These are phyloP conservation scores for Trinectes maculatus DNA, from an alignment of 2,113 vertebrate species.

Conservation along the genomic window DNA sequence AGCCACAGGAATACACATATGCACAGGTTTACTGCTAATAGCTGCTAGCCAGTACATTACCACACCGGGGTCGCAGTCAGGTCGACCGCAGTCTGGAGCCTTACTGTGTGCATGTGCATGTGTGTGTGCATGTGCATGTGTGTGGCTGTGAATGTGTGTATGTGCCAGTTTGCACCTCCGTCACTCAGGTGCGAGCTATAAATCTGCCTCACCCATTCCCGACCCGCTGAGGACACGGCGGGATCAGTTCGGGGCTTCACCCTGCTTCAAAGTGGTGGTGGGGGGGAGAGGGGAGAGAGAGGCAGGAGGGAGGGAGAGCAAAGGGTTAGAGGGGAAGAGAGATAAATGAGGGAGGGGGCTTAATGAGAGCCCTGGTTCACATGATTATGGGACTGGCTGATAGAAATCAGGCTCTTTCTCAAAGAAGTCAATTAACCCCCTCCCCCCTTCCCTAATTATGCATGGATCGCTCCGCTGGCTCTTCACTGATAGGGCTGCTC, in stretches of 20 bases:
- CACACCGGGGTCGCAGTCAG: slow-evolving; percentile 46
- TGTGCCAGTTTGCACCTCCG: slow-evolving; percentile 50
- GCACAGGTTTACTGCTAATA: slow-evolving; percentile 42
- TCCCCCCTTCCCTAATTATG: slow-evolving; percentile 68
- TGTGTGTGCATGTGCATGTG: not conserved
- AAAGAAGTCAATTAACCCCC: slow-evolving; percentile 76
- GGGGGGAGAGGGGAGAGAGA: not conserved
- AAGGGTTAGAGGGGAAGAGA: slow-evolving; percentile 54
- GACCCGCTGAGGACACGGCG: slow-evolving; percentile 47
- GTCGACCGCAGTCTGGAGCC: slow-evolving; percentile 64
- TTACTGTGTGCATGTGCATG: not conserved
- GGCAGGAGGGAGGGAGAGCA: slow-evolving; percentile 1
- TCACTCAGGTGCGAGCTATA: slow-evolving; percentile 66
- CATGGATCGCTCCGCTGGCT: slow-evolving; percentile 65
- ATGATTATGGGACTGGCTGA: slow-evolving; percentile 73
- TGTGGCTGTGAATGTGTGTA: slow-evolving; percentile 34
- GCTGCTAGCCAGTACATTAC: slow-evolving; percentile 43
- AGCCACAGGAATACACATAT: slow-evolving; percentile 16
- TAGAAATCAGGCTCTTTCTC: slow-evolving; percentile 76
- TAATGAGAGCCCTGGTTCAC: slow-evolving; percentile 67
- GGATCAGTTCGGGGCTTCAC: slow-evolving; percentile 29
- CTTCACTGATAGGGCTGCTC: slow-evolving; percentile 61
- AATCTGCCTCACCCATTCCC: slow-evolving; percentile 66
- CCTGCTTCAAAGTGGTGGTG: slow-evolving; percentile 21
- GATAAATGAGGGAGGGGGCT: slow-evolving; percentile 60